These are phyloP conservation scores for Discoglossus pictus DNA, from an alignment of 2,797 vertebrate species.

Conservation along the genomic window DNA sequence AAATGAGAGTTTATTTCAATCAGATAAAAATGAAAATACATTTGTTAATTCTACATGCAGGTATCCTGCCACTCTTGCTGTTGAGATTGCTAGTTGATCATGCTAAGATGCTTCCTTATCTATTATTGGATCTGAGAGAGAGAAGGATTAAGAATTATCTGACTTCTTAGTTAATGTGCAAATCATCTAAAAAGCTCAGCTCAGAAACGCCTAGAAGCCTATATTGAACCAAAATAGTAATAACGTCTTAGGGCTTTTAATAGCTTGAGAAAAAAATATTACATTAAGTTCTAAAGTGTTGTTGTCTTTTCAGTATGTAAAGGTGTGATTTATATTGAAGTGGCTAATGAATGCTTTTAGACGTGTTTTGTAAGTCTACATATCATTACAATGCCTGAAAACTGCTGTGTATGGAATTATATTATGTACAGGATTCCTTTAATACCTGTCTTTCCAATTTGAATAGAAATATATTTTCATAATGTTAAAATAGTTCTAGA, in stretches of 20 bases:
- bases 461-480: constrained; percentile 57
- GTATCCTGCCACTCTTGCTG: constrained; percentile 83
- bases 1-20: constrained; percentile 64
- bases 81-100: constrained; percentile 91
- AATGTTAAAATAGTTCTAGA: constrained; percentile 58
- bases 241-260: constrained; percentile 60
- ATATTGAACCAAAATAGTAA: constrained; percentile 66
- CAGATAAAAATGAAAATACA: constrained; percentile 59
- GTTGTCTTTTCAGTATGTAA: constrained; percentile 52
- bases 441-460: constrained; percentile 56
- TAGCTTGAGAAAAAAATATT: constrained; percentile 43
- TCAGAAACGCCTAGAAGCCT: constrained; percentile 65
- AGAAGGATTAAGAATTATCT: constrained; percentile 96
- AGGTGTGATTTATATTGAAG: constrained; percentile 53
- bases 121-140: constrained; percentile 91
- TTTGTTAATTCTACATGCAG: constrained; percentile 80
- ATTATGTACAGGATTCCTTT: constrained; percentile 53
- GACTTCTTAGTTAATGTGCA: constrained; percentile 90
- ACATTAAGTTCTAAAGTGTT: constrained; percentile 54
- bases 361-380: constrained; percentile 49
- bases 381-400: constrained; percentile 47
- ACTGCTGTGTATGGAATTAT: constrained; percentile 46
- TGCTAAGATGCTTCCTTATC: constrained; percentile 86
- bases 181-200: constrained; percentile 84
- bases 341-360: constrained; percentile 51